Evolutionary conservation across 2,797 vertebrate genomes (phyloP), one percentile per base, ranked within the genome.

Genomic region (Labroides dimidiatus): DNA sequence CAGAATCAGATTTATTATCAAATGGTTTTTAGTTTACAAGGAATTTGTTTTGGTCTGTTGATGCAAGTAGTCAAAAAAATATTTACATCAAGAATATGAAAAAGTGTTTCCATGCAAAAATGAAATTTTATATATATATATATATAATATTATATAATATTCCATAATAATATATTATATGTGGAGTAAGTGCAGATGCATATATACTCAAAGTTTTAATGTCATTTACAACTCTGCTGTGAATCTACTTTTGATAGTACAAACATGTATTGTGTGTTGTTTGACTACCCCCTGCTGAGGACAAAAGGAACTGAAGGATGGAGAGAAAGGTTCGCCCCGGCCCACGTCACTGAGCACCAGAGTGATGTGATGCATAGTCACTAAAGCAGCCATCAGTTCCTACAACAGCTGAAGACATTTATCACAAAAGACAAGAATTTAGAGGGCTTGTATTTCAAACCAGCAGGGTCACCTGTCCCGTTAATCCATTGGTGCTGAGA

Each of bases 201-300:
- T 24, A 49, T 15, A 53, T 42, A 65, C 52, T 4, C 17, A 63
- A 11, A 52, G 24, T 0, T 27, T 27, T 60, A 10, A 16, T 0
- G 4, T 11, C 0, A 42, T 56, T 44, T 2, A 27, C 11, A 1
- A 24, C 15, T 24, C 13, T 24, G 48, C 23, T 49, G 6, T 27
- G 16, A 24, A 9, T 24, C 7, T 15, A 15, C 12, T 6, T 24
- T 16, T 15, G 47, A 23, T 10, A 12, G 21, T 13, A 49, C 13
- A n/a, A 17, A 24, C 23, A 43, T 2, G 24, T 66, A 69, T 71
- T 23, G 47, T 61, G 33, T 84, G 79, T 73, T 64, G 65, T 79
- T 81, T 84, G 75, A 89, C 87, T 80, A 87, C 88, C 86, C 86
- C 85, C 90, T 91, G 83, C 82, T 89, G 89, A 87, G 64, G 69